Conservation (phyloP, 1,140 invertebrate species). For the Drosophila sucinea region DNA sequence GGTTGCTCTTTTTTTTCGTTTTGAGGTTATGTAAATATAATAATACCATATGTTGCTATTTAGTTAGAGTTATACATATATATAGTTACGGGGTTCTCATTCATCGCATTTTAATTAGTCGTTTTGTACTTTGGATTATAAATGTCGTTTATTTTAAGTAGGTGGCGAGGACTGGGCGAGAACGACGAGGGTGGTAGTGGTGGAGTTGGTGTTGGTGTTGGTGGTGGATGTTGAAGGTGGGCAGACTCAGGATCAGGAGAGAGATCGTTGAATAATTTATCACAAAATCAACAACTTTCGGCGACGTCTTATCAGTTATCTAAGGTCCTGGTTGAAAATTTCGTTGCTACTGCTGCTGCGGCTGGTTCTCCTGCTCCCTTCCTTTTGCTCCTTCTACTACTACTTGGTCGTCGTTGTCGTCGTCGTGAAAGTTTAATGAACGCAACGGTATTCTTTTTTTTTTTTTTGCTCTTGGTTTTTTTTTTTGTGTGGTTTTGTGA, state of each 20-base stretch:
- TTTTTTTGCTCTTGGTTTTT: conserved; percentile 15
- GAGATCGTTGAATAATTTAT: conserved; percentile 55
- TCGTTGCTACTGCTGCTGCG: conserved; percentile 28
- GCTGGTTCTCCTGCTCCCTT: conserved; percentile 4
- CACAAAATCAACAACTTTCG: conserved; percentile 50
- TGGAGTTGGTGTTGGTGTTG: neutral
- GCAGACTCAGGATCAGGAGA: conserved; percentile 45
- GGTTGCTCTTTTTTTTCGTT: conserved; percentile 12
- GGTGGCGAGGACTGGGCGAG: conserved; percentile 43
- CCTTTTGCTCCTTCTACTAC: conserved; percentile 25
- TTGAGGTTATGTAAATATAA: conserved; percentile 67
- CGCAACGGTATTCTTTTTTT: conserved; percentile 50
- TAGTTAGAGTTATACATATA: conserved; percentile 32
- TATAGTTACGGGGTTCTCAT: neutral
- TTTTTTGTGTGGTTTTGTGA: conserved; percentile 50
- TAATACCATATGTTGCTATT: conserved; percentile 80
- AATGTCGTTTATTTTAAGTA: conserved; percentile 65
- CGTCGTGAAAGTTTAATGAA: conserved; percentile 74
- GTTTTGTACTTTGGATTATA: conserved; percentile 79
- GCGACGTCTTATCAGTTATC: conserved; percentile 32
- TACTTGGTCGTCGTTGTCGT: conserved; percentile 43
- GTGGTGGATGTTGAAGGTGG: conserved; percentile 26
- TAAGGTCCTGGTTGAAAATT: conserved; percentile 14
- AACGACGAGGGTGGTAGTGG: conserved; percentile 12
- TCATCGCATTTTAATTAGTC: conserved; percentile 31